These are phyloP conservation scores for Cassiopea andromeda DNA, from an alignment of 30 jellyfish, hydroid and myxozoan species.

Conservation along the genomic window DNA sequence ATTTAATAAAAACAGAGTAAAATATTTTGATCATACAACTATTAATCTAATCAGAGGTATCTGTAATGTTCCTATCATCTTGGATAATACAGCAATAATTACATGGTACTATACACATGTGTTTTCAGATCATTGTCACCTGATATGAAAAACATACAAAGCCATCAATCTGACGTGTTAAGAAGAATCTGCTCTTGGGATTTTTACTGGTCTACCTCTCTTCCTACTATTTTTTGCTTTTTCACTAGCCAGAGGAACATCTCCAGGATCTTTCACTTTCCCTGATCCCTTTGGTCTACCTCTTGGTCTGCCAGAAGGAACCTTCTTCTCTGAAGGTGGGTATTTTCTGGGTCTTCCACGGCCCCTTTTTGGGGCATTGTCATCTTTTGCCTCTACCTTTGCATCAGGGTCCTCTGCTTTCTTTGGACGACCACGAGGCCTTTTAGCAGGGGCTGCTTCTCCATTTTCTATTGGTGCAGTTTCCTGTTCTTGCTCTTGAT, in stretches of 20 bases:
- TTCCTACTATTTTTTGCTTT: conserved; percentile 45
- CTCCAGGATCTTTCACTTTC: conserved; percentile 23
- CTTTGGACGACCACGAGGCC: conserved; percentile 33
- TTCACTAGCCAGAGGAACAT: conserved; percentile 67
- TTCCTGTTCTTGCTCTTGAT: conserved; percentile 14
- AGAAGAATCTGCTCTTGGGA: not conserved
- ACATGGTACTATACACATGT: not conserved
- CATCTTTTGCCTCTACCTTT: not conserved
- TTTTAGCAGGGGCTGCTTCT: conserved; percentile 31
- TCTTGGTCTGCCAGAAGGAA: conserved; percentile 55
- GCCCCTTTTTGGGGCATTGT: conserved; percentile 29
- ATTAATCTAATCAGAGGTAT: not conserved
- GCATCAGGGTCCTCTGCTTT: conserved; percentile 9
- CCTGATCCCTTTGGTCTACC: conserved; percentile 67
- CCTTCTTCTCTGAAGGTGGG: conserved; percentile 43
- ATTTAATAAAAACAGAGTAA: not conserved
- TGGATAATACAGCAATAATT: not conserved
- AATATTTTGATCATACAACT: not conserved
- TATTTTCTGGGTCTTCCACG: conserved; percentile 63
- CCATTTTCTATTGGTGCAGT: conserved; percentile 2
- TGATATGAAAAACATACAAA: not conserved
- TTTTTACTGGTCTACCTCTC: conserved; percentile 38
- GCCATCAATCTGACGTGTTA: not conserved
- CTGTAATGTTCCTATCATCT: not conserved
- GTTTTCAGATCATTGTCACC: not conserved